Evolutionary conservation across 2,797 vertebrate species (phyloP).

Genomic region (Lemur catta): DNA sequence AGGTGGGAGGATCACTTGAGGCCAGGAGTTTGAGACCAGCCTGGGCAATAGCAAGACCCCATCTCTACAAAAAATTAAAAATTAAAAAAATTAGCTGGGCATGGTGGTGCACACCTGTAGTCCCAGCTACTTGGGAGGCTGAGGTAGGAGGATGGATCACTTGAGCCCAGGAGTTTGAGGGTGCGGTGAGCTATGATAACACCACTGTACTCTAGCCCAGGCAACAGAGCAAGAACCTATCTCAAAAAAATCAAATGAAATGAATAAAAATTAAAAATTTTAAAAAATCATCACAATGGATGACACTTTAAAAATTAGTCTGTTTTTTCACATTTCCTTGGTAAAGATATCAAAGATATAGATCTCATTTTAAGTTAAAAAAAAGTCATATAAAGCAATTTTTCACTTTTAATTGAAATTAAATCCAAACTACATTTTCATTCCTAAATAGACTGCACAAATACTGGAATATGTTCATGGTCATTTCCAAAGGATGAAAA

Average conservation of each 20-base stretch:
- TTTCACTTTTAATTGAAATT: slow-evolving; percentile 30
- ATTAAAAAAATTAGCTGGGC: too few relatives aligned
- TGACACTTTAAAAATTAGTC: neutral
- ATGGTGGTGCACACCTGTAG: neutral
- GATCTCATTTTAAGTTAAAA: neutral
- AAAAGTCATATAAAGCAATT: neutral
- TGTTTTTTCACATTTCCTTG: neutral
- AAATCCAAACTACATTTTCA: slow-evolving; percentile 27
- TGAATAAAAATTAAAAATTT: neutral
- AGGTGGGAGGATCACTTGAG: too few relatives aligned
- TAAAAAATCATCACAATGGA: neutral
- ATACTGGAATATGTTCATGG: neutral
- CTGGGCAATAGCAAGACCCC: too few relatives aligned
- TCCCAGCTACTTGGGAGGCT: neutral
- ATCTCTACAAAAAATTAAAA: too few relatives aligned
- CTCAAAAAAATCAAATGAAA: neutral
- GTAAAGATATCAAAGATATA: neutral
- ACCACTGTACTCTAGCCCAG: neutral
- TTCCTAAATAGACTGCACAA: neutral
- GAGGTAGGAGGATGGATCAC: neutral
- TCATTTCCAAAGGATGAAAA: slow-evolving; percentile 40
- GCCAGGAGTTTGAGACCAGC: too few relatives aligned
- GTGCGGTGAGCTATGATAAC: neutral
- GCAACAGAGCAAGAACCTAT: neutral
- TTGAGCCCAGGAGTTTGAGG: neutral